Conservation (phyloP, 2,888 invertebrate genomes). For the Melolontha melolontha region DNA sequence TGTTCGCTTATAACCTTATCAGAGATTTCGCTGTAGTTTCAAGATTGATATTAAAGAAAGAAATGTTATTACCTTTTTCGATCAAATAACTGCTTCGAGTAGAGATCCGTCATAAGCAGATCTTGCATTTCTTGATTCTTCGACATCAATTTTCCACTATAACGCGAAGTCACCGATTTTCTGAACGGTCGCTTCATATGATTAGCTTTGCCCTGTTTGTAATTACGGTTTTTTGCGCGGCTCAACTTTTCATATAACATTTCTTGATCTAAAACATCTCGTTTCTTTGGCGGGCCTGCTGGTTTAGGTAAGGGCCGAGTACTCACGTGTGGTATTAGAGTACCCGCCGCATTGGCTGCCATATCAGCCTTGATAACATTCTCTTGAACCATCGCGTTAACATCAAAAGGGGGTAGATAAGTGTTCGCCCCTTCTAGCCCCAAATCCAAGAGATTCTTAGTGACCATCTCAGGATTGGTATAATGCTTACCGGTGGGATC, state of each 20-base stretch:
- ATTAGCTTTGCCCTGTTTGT: constrained; percentile 7
- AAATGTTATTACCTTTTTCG: constrained; percentile 7
- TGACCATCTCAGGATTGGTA: constrained; percentile 47
- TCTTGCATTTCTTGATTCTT: constrained; percentile 43
- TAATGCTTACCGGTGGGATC: constrained; percentile 12
- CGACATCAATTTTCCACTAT: constrained; percentile 32
- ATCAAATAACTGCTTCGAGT: constrained; percentile 34
- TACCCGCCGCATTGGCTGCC: not conserved
- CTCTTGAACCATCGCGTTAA: constrained; percentile 45
- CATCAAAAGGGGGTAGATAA: constrained; percentile 53
- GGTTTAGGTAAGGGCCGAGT: constrained; percentile 6
- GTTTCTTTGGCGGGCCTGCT: constrained; percentile 1
- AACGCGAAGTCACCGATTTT: constrained; percentile 9
- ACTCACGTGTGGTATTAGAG: not conserved
- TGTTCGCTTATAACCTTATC: no score
- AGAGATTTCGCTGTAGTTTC: no score
- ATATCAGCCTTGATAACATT: constrained; percentile 35
- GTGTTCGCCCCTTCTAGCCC: constrained; percentile 53
- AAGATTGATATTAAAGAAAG: not conserved
- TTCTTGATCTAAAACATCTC: constrained; percentile 9
- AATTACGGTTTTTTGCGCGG: constrained; percentile 35
- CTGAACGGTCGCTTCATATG: constrained; percentile 23
- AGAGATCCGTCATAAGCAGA: constrained; percentile 23
- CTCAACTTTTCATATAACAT: constrained; percentile 30
- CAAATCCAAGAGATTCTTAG: constrained; percentile 54